Conservation (phyloP, 1,140 invertebrate genomes). For the Sinella curviseta region DNA sequence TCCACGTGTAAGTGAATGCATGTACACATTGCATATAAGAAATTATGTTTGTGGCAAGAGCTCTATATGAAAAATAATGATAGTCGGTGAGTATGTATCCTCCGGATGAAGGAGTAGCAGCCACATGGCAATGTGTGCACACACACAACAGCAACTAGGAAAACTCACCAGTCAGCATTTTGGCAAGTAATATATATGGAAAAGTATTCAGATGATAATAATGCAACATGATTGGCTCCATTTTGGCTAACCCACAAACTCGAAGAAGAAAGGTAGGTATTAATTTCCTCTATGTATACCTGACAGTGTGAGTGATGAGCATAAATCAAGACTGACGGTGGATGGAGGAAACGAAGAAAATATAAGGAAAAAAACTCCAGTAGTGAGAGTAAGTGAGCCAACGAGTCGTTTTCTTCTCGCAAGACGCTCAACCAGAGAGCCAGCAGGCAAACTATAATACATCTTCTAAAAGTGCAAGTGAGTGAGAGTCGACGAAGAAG, state of each 20-base stretch:
- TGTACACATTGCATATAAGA: too few relatives aligned
- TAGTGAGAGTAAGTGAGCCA: background rate
- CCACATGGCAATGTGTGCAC: too few relatives aligned
- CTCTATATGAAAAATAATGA: too few relatives aligned
- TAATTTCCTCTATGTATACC: slow-evolving; percentile 40
- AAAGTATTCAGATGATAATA: slow-evolving; percentile 19
- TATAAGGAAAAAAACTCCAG: slow-evolving; percentile 20
- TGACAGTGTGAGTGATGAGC: slow-evolving; percentile 48
- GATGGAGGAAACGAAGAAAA: slow-evolving; percentile 37
- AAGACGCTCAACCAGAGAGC: background rate
- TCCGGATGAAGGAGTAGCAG: too few relatives aligned
- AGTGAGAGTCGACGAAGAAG: background rate
- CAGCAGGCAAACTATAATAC: background rate
- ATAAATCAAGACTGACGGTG: slow-evolving; percentile 46
- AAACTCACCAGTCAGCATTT: too few relatives aligned
- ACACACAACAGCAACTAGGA: too few relatives aligned
- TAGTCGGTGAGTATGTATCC: too few relatives aligned
- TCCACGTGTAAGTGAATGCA: too few relatives aligned
- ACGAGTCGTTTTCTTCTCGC: too few relatives aligned
- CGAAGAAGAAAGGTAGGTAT: slow-evolving; percentile 29
- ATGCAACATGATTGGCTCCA: slow-evolving; percentile 14
- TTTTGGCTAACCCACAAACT: slow-evolving; percentile 17
- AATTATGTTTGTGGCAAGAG: too few relatives aligned
- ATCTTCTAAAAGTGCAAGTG: background rate
- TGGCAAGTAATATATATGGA: background rate